A percentile compares a stretch with the other conserved stretches of the same genome.
Evolutionary conservation across 2,888 invertebrate genomes (phyloP).

Genomic region (Baccha elongata): DNA sequence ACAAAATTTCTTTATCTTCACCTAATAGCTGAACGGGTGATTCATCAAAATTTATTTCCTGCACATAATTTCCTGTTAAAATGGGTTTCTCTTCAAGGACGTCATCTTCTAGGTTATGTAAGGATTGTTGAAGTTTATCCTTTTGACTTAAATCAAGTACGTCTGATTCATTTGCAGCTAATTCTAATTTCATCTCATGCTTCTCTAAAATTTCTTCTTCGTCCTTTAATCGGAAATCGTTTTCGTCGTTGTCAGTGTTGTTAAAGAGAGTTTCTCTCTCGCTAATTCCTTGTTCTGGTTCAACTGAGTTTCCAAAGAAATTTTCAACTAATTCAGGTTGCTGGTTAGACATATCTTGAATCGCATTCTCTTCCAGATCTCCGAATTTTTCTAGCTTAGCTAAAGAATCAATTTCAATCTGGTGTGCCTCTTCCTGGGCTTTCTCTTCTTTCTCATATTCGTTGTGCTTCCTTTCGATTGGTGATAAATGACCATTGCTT

Average conservation of each 20-base stretch:
- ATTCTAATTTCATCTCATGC: slow-evolving; percentile 38
- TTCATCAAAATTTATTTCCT: slow-evolving; percentile 24
- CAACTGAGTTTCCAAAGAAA: slow-evolving; percentile 19
- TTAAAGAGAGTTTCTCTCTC: slow-evolving; percentile 27
- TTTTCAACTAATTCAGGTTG: slow-evolving; percentile 46
- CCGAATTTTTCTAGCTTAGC: slow-evolving; percentile 39
- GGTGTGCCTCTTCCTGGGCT: neutral
- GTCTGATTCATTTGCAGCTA: slow-evolving; percentile 26
- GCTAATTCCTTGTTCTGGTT: neutral
- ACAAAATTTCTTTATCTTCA: slow-evolving; percentile 30
- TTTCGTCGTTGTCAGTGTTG: slow-evolving; percentile 9
- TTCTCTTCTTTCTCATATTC: slow-evolving; percentile 33
- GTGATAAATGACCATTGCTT: slow-evolving; percentile 64
- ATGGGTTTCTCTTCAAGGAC: slow-evolving; percentile 69
- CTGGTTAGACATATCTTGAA: neutral
- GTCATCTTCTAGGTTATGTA: slow-evolving; percentile 59
- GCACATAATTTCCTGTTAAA: slow-evolving; percentile 34
- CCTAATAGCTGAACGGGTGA: neutral
- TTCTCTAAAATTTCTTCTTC: slow-evolving; percentile 66
- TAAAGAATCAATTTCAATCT: slow-evolving; percentile 33
- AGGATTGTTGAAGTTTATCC: slow-evolving; percentile 56
- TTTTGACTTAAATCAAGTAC: slow-evolving; percentile 59
- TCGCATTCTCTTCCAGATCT: slow-evolving; percentile 21
- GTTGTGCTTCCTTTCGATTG: slow-evolving; percentile 24
- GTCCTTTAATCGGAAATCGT: slow-evolving; percentile 65